These are phyloP conservation scores for Solenopsis invicta DNA, from an alignment of 1,140 invertebrate genomes.

Conservation along the genomic window DNA sequence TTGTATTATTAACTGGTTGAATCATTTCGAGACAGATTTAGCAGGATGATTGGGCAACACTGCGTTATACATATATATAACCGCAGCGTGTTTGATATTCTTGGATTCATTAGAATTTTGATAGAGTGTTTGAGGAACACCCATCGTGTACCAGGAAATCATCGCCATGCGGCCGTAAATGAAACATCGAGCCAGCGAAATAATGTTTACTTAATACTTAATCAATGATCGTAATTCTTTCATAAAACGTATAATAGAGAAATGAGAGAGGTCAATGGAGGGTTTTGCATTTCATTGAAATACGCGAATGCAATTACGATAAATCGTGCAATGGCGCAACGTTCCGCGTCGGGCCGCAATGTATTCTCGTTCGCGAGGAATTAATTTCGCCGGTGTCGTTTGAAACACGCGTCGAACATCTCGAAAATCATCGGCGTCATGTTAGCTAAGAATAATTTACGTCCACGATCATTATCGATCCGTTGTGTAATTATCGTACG, in stretches of 20 bases:
- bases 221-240: conserved; percentile 10
- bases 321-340: not conserved
- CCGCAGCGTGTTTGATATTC: not conserved
- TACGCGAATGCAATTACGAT: not conserved
- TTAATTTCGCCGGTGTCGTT: conserved; percentile 19
- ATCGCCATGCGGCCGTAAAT: not conserved
- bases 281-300: not conserved
- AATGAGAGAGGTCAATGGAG: not conserved
- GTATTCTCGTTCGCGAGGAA: not conserved
- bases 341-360: not conserved
- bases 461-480: conserved; percentile 6
- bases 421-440: conserved; percentile 20
- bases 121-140: conserved; percentile 8
- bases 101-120: not conserved
- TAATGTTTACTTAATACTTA: conserved; percentile 19
- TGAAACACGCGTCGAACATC: not conserved
- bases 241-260: too few species aligned
- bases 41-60: not conserved
- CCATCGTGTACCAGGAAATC: not conserved
- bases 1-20: not conserved
- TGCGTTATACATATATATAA: not conserved
- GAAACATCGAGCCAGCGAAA: not conserved
- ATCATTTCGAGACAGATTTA: not conserved
- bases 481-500: conserved; percentile 25
- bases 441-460: conserved; percentile 29